A percentile compares a stretch with the other conserved stretches of the same genome.
phyloP scores from a whole-genome alignment of 2,113 vertebrate species.

The Anthoscopus minutus region DNA sequence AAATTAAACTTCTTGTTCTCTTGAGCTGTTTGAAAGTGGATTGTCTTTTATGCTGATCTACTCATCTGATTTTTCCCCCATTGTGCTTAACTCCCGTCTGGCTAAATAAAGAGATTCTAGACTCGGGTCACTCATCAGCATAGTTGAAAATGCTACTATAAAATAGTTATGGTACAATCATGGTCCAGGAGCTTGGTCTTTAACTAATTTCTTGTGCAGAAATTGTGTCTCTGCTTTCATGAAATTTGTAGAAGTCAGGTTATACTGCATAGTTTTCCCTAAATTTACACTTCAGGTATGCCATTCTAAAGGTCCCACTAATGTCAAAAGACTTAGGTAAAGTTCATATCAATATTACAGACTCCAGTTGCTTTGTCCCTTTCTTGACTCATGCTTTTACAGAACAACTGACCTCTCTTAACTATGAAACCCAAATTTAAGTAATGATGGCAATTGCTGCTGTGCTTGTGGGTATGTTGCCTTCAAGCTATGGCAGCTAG shows the following conservation, averaged over 20 bases:
- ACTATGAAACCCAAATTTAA: conserved; percentile 9
- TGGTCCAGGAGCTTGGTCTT: background rate
- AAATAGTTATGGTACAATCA: background rate
- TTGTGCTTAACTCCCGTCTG: background rate
- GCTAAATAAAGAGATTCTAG: background rate
- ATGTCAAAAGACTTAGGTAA: background rate
- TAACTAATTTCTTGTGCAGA: background rate
- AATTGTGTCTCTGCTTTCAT: background rate
- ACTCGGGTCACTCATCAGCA: background rate
- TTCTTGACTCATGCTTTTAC: background rate
- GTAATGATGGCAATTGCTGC: conserved; percentile 6
- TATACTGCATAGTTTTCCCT: background rate
- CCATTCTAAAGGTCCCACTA: background rate
- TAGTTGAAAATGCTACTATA: background rate
- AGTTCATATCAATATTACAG: background rate
- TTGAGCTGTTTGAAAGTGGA: background rate
- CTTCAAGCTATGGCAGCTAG: conserved; percentile 5
- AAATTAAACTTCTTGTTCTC: background rate
- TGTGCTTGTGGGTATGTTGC: background rate
- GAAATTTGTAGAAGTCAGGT: background rate
- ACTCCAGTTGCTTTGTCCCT: background rate
- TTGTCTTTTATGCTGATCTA: background rate
- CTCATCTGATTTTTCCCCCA: background rate
- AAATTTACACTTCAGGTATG: background rate
- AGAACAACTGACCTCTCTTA: background rate